Evolutionary conservation across 2,888 invertebrate genomes (phyloP).

Genomic region (Chydorus sphaericus): DNA sequence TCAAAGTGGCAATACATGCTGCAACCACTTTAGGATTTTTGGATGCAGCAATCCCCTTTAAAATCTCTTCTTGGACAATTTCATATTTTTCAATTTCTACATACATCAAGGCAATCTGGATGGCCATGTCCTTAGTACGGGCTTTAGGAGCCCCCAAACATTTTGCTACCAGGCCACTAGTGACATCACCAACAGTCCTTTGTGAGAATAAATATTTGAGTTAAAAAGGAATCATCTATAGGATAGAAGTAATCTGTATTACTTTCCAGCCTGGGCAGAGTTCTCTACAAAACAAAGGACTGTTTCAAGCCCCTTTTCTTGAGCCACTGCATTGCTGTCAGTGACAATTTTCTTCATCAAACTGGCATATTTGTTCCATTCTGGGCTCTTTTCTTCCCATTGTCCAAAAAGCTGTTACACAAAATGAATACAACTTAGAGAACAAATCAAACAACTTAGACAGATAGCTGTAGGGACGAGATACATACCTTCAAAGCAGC

Average conservation of each 20-base stretch:
- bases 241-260: slow-evolving; percentile 20
- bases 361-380: slow-evolving; percentile 81
- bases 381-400: slow-evolving; percentile 76
- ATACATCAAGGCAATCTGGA: slow-evolving; percentile 81
- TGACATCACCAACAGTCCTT: slow-evolving; percentile 72
- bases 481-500: slow-evolving; percentile 62
- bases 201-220: slow-evolving; percentile 7
- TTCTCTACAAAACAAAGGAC: slow-evolving; percentile 81
- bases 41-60: slow-evolving; percentile 75
- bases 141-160: slow-evolving; percentile 82
- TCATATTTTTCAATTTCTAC: slow-evolving; percentile 93
- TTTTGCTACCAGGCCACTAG: slow-evolving; percentile 74
- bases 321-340: slow-evolving; percentile 87
- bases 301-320: slow-evolving; percentile 89
- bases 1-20: slow-evolving; percentile 60
- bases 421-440: neutral
- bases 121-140: slow-evolving; percentile 78
- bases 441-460: neutral
- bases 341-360: slow-evolving; percentile 85
- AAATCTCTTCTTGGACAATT: slow-evolving; percentile 68
- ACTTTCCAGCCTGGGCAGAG: slow-evolving; percentile 70
- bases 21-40: slow-evolving; percentile 92
- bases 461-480: neutral
- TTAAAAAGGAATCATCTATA: neutral
- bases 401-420: slow-evolving; percentile 14